Evolutionary conservation across 2,113 vertebrate species (phyloP).

Genomic region (Oreotrochilus melanogaster): DNA sequence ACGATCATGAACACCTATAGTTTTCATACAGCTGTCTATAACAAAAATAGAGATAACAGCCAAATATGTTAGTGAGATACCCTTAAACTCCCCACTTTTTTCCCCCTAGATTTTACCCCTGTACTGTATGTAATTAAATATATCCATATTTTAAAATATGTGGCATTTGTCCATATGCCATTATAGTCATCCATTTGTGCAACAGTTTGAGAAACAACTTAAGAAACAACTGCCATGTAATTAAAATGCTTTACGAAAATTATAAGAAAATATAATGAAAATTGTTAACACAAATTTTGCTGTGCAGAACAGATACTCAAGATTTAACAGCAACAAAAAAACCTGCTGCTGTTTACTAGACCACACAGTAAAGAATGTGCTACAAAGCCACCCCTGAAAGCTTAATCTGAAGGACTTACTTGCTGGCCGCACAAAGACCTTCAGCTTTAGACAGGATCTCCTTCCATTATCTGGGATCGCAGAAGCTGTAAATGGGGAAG

Average conservation of each 20-base stretch:
- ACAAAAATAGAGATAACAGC: constrained; percentile 96
- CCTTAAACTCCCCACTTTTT: constrained; percentile 71
- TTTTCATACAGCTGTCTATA: constrained; percentile 99
- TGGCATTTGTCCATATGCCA: constrained; percentile 74
- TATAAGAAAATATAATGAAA: constrained; percentile 75
- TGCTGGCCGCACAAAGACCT: constrained; percentile 97
- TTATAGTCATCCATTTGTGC: constrained; percentile 59
- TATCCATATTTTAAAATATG: constrained; percentile 54
- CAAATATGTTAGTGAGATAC: constrained; percentile 95
- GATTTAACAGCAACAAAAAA: constrained; percentile 71
- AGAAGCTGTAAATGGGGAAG: constrained; percentile 84
- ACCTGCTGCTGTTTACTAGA: constrained; percentile 67
- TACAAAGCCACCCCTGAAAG: constrained; percentile 57
- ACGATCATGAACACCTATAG: constrained; percentile 99
- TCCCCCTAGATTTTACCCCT: constrained; percentile 57
- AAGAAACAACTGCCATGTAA: constrained; percentile 76
- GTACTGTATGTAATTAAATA: constrained; percentile 27
- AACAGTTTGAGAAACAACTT: constrained; percentile 83
- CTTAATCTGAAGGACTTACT: constrained; percentile 86
- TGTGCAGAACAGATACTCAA: constrained; percentile 75
- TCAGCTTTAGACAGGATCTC: constrained; percentile 96
- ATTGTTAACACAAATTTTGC: constrained; percentile 66
- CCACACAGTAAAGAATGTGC: constrained; percentile 70
- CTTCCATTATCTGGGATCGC: constrained; percentile 94
- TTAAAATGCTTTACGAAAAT: constrained; percentile 81